These are phyloP conservation scores for Epirrhoe tristata DNA, from an alignment of 2,888 invertebrate species.

Conservation along the genomic window DNA sequence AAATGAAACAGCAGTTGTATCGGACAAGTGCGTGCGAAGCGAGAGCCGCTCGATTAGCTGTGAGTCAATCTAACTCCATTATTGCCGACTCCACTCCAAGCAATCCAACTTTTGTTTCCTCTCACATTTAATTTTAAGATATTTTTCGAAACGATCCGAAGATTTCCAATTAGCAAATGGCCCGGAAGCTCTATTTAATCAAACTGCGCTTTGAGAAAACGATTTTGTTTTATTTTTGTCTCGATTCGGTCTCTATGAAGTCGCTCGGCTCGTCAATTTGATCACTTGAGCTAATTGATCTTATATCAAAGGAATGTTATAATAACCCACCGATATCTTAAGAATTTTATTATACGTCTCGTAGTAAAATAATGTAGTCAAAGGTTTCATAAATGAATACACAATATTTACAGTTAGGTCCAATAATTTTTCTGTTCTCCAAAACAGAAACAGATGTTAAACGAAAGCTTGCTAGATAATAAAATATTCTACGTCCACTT, in stretches of 20 bases:
- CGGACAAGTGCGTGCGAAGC: background rate
- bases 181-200: constrained; percentile 52
- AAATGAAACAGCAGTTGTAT: background rate
- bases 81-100: constrained; percentile 12
- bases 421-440: background rate
- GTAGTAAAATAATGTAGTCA: background rate
- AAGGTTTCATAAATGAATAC: background rate
- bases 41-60: constrained; percentile 14
- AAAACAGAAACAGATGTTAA: too few relatives aligned
- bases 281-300: constrained; percentile 12
- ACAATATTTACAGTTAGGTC: background rate
- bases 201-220: constrained; percentile 46
- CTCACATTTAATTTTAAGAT: constrained; percentile 32
- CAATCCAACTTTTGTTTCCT: constrained; percentile 33
- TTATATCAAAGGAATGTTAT: background rate
- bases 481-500: background rate
- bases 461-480: background rate
- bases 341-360: background rate
- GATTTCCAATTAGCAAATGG: constrained; percentile 60
- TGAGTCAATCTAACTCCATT: constrained; percentile 19
- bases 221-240: constrained; percentile 50
- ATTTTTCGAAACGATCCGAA: constrained; percentile 36
- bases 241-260: constrained; percentile 39
- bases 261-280: constrained; percentile 8
- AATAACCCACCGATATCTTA: background rate